Evolutionary conservation across 2,113 vertebrate species (phyloP).

Genomic region (Natator depressus): DNA sequence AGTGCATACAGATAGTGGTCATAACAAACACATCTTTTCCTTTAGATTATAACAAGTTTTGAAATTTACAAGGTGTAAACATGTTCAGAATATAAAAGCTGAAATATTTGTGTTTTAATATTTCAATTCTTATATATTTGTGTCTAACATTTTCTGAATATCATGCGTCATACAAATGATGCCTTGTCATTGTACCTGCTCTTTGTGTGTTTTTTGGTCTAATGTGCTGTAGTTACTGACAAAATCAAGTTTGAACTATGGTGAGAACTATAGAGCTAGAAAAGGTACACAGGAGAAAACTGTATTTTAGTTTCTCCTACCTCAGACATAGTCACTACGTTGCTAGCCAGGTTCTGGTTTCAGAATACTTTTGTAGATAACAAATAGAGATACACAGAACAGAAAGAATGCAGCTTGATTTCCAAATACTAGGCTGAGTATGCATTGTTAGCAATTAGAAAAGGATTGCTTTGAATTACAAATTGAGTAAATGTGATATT

Average conservation of each 20-base stretch:
- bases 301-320: not conserved
- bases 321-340: not conserved
- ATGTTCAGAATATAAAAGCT: not conserved
- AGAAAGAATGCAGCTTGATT: not conserved
- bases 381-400: not conserved
- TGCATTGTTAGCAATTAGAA: not conserved
- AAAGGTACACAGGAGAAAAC: not conserved
- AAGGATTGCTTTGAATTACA: not conserved
- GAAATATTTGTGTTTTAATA: not conserved
- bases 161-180: constrained; percentile 3
- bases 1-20: not conserved
- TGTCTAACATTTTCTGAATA: constrained; percentile 5
- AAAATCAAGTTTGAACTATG: constrained; percentile 1
- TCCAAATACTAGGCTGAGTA: not conserved
- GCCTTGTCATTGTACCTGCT: not conserved
- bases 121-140: not conserved
- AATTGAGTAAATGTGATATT: not conserved
- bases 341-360: not conserved
- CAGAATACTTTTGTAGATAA: not conserved
- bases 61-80: not conserved
- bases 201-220: constrained; percentile 28
- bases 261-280: not conserved
- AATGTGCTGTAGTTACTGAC: not conserved
- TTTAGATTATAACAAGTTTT: not conserved
- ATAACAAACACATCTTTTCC: not conserved